Evolutionary conservation across 2,113 vertebrate genomes (phyloP), one percentile per base, ranked within the genome.

Genomic region (Onychostoma macrolepis): DNA sequence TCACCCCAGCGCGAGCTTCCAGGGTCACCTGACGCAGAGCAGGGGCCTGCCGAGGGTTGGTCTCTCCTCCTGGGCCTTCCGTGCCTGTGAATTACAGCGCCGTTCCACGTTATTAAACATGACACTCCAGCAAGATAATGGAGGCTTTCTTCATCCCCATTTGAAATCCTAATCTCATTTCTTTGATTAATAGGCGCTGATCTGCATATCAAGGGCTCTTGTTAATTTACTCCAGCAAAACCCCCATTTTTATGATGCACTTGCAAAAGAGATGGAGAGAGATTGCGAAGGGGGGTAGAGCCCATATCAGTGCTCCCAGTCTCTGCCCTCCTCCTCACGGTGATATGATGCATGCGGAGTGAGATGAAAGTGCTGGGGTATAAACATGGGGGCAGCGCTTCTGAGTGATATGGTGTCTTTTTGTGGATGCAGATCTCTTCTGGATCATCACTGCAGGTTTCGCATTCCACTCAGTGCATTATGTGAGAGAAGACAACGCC

Each of bases 91-190:
- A 95, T 95, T 94, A 94, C 91, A 89, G 91, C 87, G 92, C 91
- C 93, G 93, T 94, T 95, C 93, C 91, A 88, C 92, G 91, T 96
- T 96, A 96, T 96, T 96, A 95, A 95, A 95, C 95, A 95, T 95
- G 95, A 96, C 95, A 96, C 94, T 95, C 92, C 91, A 92, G 92
- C 92, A 90, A 95, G 93, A 95, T 95, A 96, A 96, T 96, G 94
- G 93, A 93, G 93, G 92, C 94, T 95, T 94, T 96, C 94, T 96
- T 95, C 95, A 94, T 95, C 95, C 95, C 94, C 94, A 95, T 96
- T 96, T 94, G 94, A 94, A 95, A 96, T 94, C 93, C 94, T 96
- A 95, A 96, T 96, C 95, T 94, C 93, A 95, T 95, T 95, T 93
- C 95, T 96, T 95, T 96, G 95, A 96, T 96, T 96, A 95, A 95